A percentile compares a stretch with the other conserved stretches of the same genome.
Evolutionary conservation across 2,888 invertebrate species (phyloP).

Genomic region (Hyalella azteca): DNA sequence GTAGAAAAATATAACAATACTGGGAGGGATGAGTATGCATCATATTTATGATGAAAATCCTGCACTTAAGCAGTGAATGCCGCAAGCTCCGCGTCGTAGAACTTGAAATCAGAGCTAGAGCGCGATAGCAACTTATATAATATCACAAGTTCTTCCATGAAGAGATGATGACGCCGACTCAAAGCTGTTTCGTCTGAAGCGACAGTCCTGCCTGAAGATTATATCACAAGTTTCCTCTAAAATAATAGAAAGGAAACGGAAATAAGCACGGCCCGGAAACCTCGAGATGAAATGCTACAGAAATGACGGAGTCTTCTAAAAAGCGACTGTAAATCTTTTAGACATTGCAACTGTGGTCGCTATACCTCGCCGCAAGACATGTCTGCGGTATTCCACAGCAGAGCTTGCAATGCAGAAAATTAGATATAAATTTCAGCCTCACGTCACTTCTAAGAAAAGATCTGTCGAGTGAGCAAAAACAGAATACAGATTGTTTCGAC

Average conservation of each 20-base stretch:
- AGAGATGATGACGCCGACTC: too few relatives aligned
- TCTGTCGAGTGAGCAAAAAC: slow-evolving; percentile 30
- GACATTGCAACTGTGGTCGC: slow-evolving; percentile 14
- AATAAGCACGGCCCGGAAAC: not conserved
- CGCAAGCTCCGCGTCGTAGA: too few relatives aligned
- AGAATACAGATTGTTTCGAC: slow-evolving; percentile 12
- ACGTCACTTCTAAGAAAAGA: slow-evolving; percentile 17
- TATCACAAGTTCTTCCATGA: too few relatives aligned
- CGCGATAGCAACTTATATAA: too few relatives aligned
- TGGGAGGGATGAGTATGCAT: too few relatives aligned
- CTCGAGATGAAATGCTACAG: slow-evolving; percentile 10
- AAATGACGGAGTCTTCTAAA: slow-evolving; percentile 12
- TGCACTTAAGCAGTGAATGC: too few relatives aligned
- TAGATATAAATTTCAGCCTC: slow-evolving; percentile 31
- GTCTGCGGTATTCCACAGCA: slow-evolving; percentile 3
- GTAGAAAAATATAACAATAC: too few relatives aligned
- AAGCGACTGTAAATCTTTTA: slow-evolving; percentile 8
- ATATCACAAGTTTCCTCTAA: not conserved
- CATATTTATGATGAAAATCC: too few relatives aligned
- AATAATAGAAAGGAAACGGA: not conserved
- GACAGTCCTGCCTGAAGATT: not conserved
- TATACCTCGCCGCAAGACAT: not conserved
- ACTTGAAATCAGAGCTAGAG: too few relatives aligned
- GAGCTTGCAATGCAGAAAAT: slow-evolving; percentile 22
- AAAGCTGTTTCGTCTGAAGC: not conserved